Percentiles rank a stretch among this genome's conserved stretches.
These are phyloP conservation scores for Eptesicus fuscus DNA, from an alignment of 2,113 vertebrate genomes.

Conservation along the genomic window DNA sequence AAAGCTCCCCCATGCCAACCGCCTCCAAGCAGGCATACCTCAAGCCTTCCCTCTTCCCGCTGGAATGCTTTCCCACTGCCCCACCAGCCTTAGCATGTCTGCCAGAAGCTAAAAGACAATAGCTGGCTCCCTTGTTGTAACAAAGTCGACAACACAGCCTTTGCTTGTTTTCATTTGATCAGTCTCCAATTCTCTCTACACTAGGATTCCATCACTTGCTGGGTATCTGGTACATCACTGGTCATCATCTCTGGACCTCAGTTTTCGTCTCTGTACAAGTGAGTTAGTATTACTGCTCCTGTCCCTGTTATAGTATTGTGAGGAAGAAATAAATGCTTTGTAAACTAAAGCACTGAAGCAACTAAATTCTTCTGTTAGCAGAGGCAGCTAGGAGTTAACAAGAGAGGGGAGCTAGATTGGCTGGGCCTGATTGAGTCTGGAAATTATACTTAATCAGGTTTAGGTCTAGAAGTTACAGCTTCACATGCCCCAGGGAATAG, in stretches of 20 bases:
- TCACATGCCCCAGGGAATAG: not conserved
- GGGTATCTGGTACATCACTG: not conserved
- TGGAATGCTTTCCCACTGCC: not conserved
- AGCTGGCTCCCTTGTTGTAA: not conserved
- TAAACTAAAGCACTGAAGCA: not conserved
- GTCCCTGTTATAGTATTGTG: not conserved
- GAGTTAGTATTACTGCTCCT: not conserved
- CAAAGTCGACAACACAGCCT: not conserved
- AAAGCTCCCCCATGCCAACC: not conserved
- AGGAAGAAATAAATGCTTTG: not conserved
- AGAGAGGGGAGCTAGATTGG: not conserved
- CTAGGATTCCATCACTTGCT: not conserved
- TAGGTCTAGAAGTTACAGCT: not conserved
- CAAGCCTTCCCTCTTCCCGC: not conserved
- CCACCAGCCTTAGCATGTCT: not conserved
- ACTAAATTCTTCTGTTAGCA: not conserved
- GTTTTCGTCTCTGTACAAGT: not conserved
- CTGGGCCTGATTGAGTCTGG: not conserved
- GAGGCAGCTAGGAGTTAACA: not conserved
- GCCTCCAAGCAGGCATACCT: not conserved
- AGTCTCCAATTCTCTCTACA: not conserved
- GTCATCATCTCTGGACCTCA: not conserved
- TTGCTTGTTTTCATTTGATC: not conserved
- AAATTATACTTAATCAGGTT: not conserved
- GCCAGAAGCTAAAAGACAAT: not conserved